Evolutionary conservation across 2,113 vertebrate genomes (phyloP), one percentile per base, ranked within the genome.

Genomic region (Eolophus roseicapilla): DNA sequence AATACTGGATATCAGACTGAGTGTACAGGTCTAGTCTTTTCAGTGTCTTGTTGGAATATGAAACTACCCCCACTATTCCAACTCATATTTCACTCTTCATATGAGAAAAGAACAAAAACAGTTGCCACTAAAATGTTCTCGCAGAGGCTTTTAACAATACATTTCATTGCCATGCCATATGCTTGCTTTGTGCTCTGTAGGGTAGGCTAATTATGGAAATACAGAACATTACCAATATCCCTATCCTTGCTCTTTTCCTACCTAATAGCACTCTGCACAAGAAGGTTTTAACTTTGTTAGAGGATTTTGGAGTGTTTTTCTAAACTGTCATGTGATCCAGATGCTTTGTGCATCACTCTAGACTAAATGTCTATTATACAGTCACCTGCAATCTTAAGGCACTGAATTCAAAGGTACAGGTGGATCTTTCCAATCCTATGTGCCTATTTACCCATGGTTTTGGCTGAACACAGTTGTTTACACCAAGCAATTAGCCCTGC

Each of bases 241-340:
- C 50, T 59, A 10, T 44, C 13, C 65, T 60, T 89, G 19, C 23
- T 43, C 15, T 82, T 52, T 68, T 90, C 23, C 39, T 75, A 49
- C 23, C 44, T 71, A 41, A 35, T 35, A 88, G 19, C 18, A 49
- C 39, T 39, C 23, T 57, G 35, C 19, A 76, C 35, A 50, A 11
- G 10, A 88, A 63, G 10, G 12, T 80, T 87, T 77, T 46, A 69
- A 35, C 9, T 70, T 65, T 43, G 5, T 43, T 23, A 47, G 13
- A 75, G 19, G 35, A 74, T 37, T 88, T 49, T 77, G 25, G 55
- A 63, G n/a, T 41, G 7, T 43, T 86, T 9, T 74, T 63, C 85
- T 90, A 52, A 57, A 64, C 29, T 0, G 1, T 27, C 7, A 0
- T 2, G 0, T 53, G 49, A 77, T 57, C 31, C 60, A 86, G 68